A percentile compares a stretch with the other conserved stretches of the same genome.
Conservation (phyloP, 2,113 vertebrate species). For the Chloropsis hardwickii region DNA sequence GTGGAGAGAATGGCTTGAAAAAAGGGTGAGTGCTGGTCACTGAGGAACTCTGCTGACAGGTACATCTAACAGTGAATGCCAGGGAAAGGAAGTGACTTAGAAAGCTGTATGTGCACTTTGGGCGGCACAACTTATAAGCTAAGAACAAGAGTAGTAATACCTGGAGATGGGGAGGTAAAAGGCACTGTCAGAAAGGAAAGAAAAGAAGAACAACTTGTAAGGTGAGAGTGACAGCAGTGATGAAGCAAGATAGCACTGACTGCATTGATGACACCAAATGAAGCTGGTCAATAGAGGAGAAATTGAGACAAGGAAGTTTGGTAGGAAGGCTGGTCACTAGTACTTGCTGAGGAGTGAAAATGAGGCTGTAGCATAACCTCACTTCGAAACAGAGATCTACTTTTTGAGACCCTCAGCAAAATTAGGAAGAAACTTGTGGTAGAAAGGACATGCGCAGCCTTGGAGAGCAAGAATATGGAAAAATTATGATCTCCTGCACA, state of each 20-base stretch:
- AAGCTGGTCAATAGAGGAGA: not conserved
- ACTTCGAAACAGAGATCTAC: not conserved
- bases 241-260: not conserved
- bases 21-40: not conserved
- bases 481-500: rapidly evolving
- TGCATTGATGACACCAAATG: not conserved
- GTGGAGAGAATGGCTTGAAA: not conserved
- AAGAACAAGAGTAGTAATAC: not conserved
- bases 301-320: not conserved
- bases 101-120: not conserved
- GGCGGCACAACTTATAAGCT: not conserved
- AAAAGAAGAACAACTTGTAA: not conserved
- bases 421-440: not conserved
- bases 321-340: not conserved
- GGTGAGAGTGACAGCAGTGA: not conserved
- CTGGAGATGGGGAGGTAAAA: not conserved
- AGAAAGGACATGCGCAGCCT: not conserved
- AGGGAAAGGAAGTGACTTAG: not conserved
- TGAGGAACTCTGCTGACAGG: not conserved
- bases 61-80: not conserved
- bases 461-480: not conserved
- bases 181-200: not conserved
- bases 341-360: not conserved
- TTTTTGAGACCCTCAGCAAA: not conserved
- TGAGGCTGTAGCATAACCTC: not conserved